These are phyloP conservation scores for Microctonus hyperodae DNA, from an alignment of 2,888 invertebrate genomes.

Conservation along the genomic window DNA sequence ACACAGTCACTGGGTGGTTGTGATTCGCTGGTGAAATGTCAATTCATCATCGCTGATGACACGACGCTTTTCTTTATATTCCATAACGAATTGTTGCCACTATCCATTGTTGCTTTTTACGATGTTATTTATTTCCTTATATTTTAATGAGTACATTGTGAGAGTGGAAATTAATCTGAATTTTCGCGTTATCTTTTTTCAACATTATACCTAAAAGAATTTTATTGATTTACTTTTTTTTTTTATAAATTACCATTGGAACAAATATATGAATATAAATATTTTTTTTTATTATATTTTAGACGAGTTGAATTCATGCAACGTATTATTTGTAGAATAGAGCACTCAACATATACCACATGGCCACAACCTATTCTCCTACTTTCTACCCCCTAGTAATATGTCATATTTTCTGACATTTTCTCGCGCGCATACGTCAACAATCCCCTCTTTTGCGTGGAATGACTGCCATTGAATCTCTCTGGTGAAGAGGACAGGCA, in stretches of 20 bases:
- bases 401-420: conserved; percentile 58
- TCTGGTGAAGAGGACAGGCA: conserved; percentile 41
- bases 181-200: too few species aligned
- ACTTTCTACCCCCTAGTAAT: conserved; percentile 50
- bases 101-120: not conserved
- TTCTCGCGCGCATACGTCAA: conserved; percentile 44
- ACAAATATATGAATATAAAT: too few species aligned
- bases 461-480: conserved; percentile 10
- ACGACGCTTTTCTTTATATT: not conserved
- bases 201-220: too few species aligned
- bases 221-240: too few species aligned
- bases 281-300: not conserved
- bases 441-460: conserved; percentile 38
- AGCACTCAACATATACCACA: conserved; percentile 15
- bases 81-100: conserved; percentile 10
- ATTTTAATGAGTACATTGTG: too few species aligned
- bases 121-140: not conserved
- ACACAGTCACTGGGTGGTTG: conserved; percentile 1
- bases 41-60: conserved; percentile 20
- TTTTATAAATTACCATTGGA: too few species aligned
- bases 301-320: not conserved
- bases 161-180: too few species aligned
- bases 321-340: not conserved
- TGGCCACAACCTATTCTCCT: conserved; percentile 32
- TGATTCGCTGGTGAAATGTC: conserved; percentile 12